Evolutionary conservation across 35 echinoderm and acorn worm species (phyloP), one percentile per base, ranked within the genome.

Genomic region (Acanthaster planci): DNA sequence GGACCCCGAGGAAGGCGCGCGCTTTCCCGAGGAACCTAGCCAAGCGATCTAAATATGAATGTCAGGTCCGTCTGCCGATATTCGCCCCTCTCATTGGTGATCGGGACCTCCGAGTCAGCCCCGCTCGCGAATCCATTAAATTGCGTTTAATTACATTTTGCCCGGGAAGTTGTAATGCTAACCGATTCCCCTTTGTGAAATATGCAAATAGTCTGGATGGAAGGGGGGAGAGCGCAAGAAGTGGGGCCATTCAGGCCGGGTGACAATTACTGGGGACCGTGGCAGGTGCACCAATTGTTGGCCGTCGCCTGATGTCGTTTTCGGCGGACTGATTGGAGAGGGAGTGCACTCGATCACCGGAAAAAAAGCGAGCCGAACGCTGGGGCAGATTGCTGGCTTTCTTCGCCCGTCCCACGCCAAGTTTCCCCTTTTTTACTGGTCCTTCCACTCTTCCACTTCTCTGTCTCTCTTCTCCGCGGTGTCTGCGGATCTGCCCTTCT

Each of bases 91-190:
- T 52, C 30, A 60, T 83, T 59, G 51, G 54, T 14, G 39, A 50
- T 53, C 16, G 9, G 8, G 16, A 23, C 39, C 51, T 59, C 55
- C 29, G 30, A 79, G 54, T 59, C 56, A 35, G 19, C 42, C 53
- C 56, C 81, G 81, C 81, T 29, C 34, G 81, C 52, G 51, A 31
- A 83, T 83, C 56, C 56, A 36, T 59, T 83, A 83, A 37, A 83
- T 83, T 83, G 56, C 81, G 51, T 83, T 60, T 83, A 83, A 83
- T 83, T 83, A 83, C 54, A 83, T 83, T 83, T 83, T 81, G 53
- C 56, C 81, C 56, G 54, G 81, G 56, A 83, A 83, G n/a, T 59
- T 83, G 81, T 83, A 83, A 83, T 83, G 81, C 38, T 83, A 83
- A 60, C 81, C 51, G 34, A 37, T 83, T 83, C 56, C 81, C 56